A percentile compares a stretch with the other conserved stretches of the same genome.
phyloP scores from a whole-genome alignment of 1,140 invertebrate genomes.

The Aphelenchoides besseyi region DNA sequence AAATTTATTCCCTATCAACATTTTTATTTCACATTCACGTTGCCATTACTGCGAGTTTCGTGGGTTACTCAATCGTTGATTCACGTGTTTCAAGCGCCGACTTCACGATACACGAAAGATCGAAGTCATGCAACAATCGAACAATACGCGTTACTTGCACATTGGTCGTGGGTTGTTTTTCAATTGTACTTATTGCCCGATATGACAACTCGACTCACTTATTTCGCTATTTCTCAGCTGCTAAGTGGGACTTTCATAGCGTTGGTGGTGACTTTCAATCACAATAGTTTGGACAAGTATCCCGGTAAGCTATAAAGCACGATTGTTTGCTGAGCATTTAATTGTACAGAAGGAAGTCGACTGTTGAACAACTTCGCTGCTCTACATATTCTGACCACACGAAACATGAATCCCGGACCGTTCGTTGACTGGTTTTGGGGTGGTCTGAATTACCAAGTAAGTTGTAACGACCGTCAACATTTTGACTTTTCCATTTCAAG shows the following conservation, averaged over 20 bases:
- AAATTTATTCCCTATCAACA: conserved; percentile 61
- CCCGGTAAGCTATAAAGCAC: conserved; percentile 42
- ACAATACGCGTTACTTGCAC: conserved; percentile 36
- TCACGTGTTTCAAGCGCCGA: conserved; percentile 47
- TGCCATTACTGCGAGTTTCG: conserved; percentile 58
- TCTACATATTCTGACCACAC: conserved; percentile 62
- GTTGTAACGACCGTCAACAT: conserved; percentile 26
- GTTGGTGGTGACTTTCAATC: conserved; percentile 58
- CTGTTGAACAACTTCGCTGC: conserved; percentile 62
- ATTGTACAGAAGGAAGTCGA: conserved; percentile 43
- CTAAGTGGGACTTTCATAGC: conserved; percentile 54
- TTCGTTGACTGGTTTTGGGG: conserved; percentile 63
- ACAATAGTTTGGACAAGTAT: conserved; percentile 61
- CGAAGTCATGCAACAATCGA: conserved; percentile 48
- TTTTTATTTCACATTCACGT: conserved; percentile 56
- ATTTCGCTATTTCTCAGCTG: conserved; percentile 57
- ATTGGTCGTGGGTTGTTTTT: conserved; percentile 59
- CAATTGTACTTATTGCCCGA: conserved; percentile 54
- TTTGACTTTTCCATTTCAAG: conserved; percentile 28
- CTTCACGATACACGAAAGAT: conserved; percentile 45
- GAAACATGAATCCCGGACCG: conserved; percentile 59
- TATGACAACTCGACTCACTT: conserved; percentile 43
- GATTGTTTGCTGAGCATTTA: conserved; percentile 16
- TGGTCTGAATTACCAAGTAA: conserved; percentile 62
- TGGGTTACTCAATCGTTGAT: conserved; percentile 52